These are phyloP conservation scores for Sylvia atricapilla DNA, from an alignment of 2,113 vertebrate species.

Conservation along the genomic window DNA sequence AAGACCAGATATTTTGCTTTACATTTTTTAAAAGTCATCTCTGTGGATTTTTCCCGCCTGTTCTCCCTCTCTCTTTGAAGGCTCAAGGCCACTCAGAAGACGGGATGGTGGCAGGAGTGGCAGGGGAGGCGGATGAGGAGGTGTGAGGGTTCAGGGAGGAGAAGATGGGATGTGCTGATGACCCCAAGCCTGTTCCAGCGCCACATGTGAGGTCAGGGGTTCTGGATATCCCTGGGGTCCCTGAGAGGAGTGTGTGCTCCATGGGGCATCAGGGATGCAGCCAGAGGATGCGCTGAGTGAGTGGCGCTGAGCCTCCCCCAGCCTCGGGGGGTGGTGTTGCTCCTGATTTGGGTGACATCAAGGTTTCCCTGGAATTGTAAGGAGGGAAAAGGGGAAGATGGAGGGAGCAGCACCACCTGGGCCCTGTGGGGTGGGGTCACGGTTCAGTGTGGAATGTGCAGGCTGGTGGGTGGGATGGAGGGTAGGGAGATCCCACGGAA, in stretches of 20 bases:
- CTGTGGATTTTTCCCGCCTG: background rate
- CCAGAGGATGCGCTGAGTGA: rapidly evolving
- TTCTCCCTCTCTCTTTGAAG: background rate
- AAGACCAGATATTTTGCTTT: constrained; percentile 43
- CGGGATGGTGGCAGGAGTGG: rapidly evolving
- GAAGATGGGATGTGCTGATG: background rate
- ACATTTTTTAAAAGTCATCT: constrained; percentile 31
- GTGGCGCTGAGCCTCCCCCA: background rate
- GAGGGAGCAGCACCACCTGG: rapidly evolving
- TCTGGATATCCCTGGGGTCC: rapidly evolving
- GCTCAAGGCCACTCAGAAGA: background rate
- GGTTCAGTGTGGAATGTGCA: background rate
- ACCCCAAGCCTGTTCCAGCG: rapidly evolving
- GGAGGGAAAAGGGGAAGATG: background rate
- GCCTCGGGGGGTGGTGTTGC: background rate
- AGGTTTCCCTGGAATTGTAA: background rate
- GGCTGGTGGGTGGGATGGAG: background rate
- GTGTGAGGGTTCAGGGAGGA: rapidly evolving
- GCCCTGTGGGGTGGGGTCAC: rapidly evolving
- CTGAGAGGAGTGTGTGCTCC: rapidly evolving
- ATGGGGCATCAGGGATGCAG: background rate
- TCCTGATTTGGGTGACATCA: background rate
- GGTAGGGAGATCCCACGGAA: rapidly evolving
- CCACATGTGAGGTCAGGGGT: rapidly evolving
- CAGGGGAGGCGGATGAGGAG: background rate